Evolutionary conservation across 2,797 vertebrate species (phyloP), one percentile per base, ranked within the genome.

Genomic region (Gallinago nigripennis): DNA sequence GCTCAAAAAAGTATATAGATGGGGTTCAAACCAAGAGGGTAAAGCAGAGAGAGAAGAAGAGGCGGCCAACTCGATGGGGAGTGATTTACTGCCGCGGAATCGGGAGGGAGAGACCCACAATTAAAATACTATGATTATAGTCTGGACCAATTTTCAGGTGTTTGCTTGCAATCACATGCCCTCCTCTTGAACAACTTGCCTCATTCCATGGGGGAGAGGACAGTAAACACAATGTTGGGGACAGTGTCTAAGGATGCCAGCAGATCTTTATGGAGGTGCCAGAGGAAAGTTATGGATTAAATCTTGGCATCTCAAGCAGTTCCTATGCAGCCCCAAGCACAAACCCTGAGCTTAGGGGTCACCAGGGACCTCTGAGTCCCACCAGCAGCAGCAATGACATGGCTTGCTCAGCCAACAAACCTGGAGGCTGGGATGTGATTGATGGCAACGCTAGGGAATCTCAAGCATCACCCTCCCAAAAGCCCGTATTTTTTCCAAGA

Each of bases 121-220:
- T 94, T 95, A 92, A 97, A 96, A 96, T 87, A 83, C 37, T 83
- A 5, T 80, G 45, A 21, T 94, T 77, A 84, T 48, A 86, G 72
- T 48, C 83, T 30, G 18, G 79, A 91, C 96, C 95, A 86, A 93
- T 95, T 69, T 88, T 76, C 64, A 83, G 79, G 70, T 90, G 63
- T 84, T 51, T 45, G 5, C 81, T 92, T 95, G 82, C 57, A 70
- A 53, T 56, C 75, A 18, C 46, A 68, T 84, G 81, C 65, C 73
- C 85, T 95, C 46, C 58, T 81, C 70, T 63, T 12, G 50, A 39
- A 39, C 0, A 0, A 33, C 39, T 23, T 9, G 4, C 6, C 31
- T 65, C 31, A 6, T 10, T 28, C 33, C 23, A 0, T 9, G 5
- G 6, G 39, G 41, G 4, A 56, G 21, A 84, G 46, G 35, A 65